Evolutionary conservation across 1,140 invertebrate species (phyloP), one percentile per base, ranked within the genome.

Genomic region (Lasioglossum albipes): DNA sequence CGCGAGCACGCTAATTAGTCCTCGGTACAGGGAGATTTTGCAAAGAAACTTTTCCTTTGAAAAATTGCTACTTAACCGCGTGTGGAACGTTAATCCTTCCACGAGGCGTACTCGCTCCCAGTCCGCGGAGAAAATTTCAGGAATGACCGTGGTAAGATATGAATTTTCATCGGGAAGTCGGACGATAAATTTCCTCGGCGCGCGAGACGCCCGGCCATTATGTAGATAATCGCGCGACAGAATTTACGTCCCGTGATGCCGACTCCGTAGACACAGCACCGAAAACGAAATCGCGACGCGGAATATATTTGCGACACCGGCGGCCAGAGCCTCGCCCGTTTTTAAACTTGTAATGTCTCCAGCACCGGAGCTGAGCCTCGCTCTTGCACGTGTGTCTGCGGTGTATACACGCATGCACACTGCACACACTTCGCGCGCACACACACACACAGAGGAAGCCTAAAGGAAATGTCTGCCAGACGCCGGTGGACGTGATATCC

Each of bases 401-500:
- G 0, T n/a, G 20, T 22, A 59, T 22, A 7, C n/a, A 73, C 9
- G n/a, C 42, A 7, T 7, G n/a, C 10, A 10, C 36, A 67, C 70
- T 70, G 66, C 80, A 42, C 49, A 7, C 16, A 18, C 1, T 27
- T 27, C 22, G 41, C 2, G 20, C 45, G 3, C 45, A 13, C 9
- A 20, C 45, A 13, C 45, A 13, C 9, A 49, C 27, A 83, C 79
- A 75, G 71, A 72, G 85, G 72, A 83, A 83, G 74, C 69, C 80
- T 77, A 66, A 74, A 75, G 85, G 73, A 83, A 87, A 86, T 84
- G 81, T 81, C 82, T 67, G 81, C 72, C 81, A 82, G 84, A 75
- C 74, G 81, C 69, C 69, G 76, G 76, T 62, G 66, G 73, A 86
- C 85, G 84, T 87, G 85, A 87, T 86, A 87, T 86, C 81, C 82